Evolutionary conservation across 30 jellyfish, hydroid and myxozoan species (phyloP), one percentile per base, ranked within the genome.

Genomic region (Turritopsis dohrnii): DNA sequence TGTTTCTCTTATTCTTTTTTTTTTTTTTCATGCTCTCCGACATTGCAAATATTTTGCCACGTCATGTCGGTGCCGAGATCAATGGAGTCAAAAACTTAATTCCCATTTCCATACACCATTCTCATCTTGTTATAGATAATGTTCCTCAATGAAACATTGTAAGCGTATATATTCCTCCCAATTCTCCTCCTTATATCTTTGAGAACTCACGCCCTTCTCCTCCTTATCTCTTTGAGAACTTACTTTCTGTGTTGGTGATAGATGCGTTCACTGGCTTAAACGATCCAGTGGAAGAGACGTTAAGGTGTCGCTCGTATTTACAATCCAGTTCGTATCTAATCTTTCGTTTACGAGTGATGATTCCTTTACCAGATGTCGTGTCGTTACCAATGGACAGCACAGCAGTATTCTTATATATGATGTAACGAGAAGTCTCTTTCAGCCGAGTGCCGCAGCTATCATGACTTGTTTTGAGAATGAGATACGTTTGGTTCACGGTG

Each of bases 221-320:
- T 41, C 13, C 60, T 41, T 3, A 41, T 41, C 9, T 41, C 60
- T 41, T 41, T 41, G 13, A 41, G 9, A 27, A 69, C 77, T 69
- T 69, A 69, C 77, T 9, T 0, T 69, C 77, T 9, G 16, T 19
- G 19, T 8, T 69, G 28, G 77, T 69, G 30, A 69, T 7, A 8
- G 77, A 69, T 69, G 77, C 77, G 19, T 69, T 7, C 30, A 69
- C 77, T 69, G 77, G 77, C 30, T 69, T 69, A 27, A 69, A 69
- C 30, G 77, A 23, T 69, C 77, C 77, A 7, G 77, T 69, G 9
- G 77, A n/a, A 7, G 77, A 69, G 16, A 69, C 77, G 19, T 69
- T 69, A 0, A 69, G 28, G 22, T n/a, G 28, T 69, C 30, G 28
- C 22, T 69, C 77, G 22, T 69, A 27, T 69, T 69, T 69, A 69